Base-by-base conservation (phyloP, 2,797 vertebrate genomes). In the Sparus aurata region DNA sequence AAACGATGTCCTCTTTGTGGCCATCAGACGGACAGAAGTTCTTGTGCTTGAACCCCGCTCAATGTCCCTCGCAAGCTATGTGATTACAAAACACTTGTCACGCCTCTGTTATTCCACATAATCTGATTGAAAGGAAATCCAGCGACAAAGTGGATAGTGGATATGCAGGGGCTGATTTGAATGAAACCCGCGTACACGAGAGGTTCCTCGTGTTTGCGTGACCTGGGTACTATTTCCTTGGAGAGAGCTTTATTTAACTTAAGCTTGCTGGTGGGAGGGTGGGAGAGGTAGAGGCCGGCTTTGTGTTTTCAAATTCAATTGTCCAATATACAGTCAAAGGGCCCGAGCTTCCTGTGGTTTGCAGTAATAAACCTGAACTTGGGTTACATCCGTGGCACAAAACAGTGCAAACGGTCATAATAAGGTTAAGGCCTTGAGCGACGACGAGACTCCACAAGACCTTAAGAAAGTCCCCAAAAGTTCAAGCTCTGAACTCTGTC, bases 261-360 rank as follows among this genome's bases (percentile, higher is more conserved):
- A 25, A 59, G 68, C 81, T 10, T 68, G 68, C 88, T 75, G 50
- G 79, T 81, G 78, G 80, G 89, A 90, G 81, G 85, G 57, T 80
- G 78, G 69, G 84, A 87, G 84, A 83, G 75, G 67, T 57, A 61
- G 49, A 85, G 73, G 80, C 64, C 46, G 75, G 72, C 79, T 87
- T 82, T 83, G 78, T 87, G 75, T 90, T 91, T 92, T 92, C 84
- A 92, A 89, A 92, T 94, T 88, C 85, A 93, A 88, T 90, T 84
- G 87, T 93, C 87, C 83, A 53, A 76, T 23, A 25, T 81, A 65
- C 80, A 86, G 90, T 78, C 64, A 57, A 79, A 86, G 75, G 80
- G 78, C 53, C 69, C 4, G 70, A 80, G 87, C 79, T 85, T 87
- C 91, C 89, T 49, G 89, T 47, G 85, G 92, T 75, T 85, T 73